phyloP scores from a whole-genome alignment of 2,797 vertebrate species.

The Poeciliopsis turneri region DNA sequence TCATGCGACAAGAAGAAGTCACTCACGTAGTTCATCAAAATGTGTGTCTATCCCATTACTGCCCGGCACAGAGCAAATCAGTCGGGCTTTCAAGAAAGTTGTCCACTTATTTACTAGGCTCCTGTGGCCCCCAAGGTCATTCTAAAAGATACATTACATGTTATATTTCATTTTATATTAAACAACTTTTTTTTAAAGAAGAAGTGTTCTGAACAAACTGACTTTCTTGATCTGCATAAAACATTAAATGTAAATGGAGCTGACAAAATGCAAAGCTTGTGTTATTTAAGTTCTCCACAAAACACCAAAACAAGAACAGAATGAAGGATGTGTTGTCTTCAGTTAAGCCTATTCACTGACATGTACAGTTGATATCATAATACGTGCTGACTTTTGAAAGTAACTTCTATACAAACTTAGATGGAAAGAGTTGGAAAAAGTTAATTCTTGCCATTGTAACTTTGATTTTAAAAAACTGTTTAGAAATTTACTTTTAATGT shows the following conservation, averaged over 20 bases:
- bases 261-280: neutral
- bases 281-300: neutral
- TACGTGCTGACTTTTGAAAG: neutral
- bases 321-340: neutral
- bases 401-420: neutral
- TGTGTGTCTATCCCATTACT: slow-evolving; percentile 97
- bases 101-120: slow-evolving; percentile 99
- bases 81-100: slow-evolving; percentile 95
- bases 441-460: neutral
- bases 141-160: slow-evolving; percentile 78
- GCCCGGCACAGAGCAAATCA: slow-evolving; percentile 95
- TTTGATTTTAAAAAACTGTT: neutral
- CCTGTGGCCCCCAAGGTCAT: slow-evolving; percentile 96
- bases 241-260: neutral
- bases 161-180: neutral
- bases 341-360: neutral
- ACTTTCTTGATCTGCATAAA: neutral
- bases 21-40: slow-evolving; percentile 98
- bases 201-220: neutral
- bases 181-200: neutral
- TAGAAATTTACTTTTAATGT: neutral
- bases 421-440: neutral
- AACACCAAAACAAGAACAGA: neutral
- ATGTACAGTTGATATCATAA: neutral
- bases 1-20: neutral